Evolutionary conservation across 2,797 vertebrate species (phyloP), one percentile per base, ranked within the genome.

Genomic region (Enteromius mattozi): DNA sequence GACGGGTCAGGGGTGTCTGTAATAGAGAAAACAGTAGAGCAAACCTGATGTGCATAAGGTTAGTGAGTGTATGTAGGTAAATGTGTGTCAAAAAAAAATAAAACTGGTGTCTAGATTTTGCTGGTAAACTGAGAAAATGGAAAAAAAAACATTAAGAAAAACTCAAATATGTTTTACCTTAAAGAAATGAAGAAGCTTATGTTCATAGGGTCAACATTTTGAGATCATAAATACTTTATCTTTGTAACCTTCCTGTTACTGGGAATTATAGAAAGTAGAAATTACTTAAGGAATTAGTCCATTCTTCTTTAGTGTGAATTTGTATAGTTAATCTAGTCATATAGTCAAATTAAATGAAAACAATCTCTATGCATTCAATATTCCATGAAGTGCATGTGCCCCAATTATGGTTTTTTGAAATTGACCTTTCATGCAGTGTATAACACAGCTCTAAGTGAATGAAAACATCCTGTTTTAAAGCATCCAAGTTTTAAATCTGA

Each of bases 1-100:
- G 30, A 80, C 71, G 56, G 51, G 76, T 71, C 79, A 45, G 78
- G 51, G 59, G 54, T 49, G 45, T 80, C 63, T 78, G 80, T 76
- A 75, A 81, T 47, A 45, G 40, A 81, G 68, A 71, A 72, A 81
- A 81, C 66, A 19, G 35, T 16, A 72, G 51, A 61, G 35, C 9
- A 5, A 35, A 70, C 47, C 65, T 76, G 21, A 51, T 70, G 47
- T 0, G 24, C 66, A 70, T 80, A 24, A 24, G 21, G 54, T 59
- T 59, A 24, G 78, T 69, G 30, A 35, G 59, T 66, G 42, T 47
- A 30, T 63, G 81, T 19, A 17, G 56, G 30, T 66, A 47, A 24
- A 51, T 17, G 13, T 51, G 24, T 37, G n/a, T 49, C 37, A 40
- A 13, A 40, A 80, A 40, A 80, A 45, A 47, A 35, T 5, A 49